phyloP scores from a whole-genome alignment of 2,888 invertebrate genomes.

The Tiliacea citrago region DNA sequence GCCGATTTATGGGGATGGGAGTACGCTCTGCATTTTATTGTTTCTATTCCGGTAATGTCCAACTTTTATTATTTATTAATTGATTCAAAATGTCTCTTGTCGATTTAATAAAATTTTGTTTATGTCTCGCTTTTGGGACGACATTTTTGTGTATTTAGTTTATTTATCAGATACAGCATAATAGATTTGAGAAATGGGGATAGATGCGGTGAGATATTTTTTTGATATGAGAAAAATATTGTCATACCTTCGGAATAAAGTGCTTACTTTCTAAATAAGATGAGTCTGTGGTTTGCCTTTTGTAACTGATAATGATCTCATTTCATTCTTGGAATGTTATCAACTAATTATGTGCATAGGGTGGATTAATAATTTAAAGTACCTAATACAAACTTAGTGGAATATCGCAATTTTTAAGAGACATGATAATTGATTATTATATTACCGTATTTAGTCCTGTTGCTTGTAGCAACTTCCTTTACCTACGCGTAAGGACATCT shows the following conservation, averaged over 20 bases:
- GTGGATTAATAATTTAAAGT: slow-evolving; percentile 7
- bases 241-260: slow-evolving; percentile 25
- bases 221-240: slow-evolving; percentile 46
- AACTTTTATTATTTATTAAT: slow-evolving; percentile 84
- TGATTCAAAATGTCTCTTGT: slow-evolving; percentile 74
- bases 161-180: slow-evolving; percentile 67
- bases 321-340: slow-evolving; percentile 47
- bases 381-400: background rate
- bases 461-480: background rate
- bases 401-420: background rate
- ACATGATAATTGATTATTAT: background rate
- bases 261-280: slow-evolving; percentile 55
- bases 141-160: slow-evolving; percentile 61
- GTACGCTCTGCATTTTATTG: slow-evolving; percentile 72
- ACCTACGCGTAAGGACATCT: too few relatives aligned
- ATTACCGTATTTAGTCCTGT: background rate
- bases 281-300: slow-evolving; percentile 40
- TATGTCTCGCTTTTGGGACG: slow-evolving; percentile 57
- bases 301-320: slow-evolving; percentile 46
- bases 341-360: slow-evolving; percentile 38
- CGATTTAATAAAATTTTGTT: slow-evolving; percentile 72
- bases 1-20: slow-evolving; percentile 78
- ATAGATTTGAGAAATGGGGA: slow-evolving; percentile 66
- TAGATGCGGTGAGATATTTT: slow-evolving; percentile 56
- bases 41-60: slow-evolving; percentile 71